Evolutionary conservation across 2,113 vertebrate species (phyloP), one percentile per base, ranked within the genome.

Genomic region (Lampris megalopsis): DNA sequence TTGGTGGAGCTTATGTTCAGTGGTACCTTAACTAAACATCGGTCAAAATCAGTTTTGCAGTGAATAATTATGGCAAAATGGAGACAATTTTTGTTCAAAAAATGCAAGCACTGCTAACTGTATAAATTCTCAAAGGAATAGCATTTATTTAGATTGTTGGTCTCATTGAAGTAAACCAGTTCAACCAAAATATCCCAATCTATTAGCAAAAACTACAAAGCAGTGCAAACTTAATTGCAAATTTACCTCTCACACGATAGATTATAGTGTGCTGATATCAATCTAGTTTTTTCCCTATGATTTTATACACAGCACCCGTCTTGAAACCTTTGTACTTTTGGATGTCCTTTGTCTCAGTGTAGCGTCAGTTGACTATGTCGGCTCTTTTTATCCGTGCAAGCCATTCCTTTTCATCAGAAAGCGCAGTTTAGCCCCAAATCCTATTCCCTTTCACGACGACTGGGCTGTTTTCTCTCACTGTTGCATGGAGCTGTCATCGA

Each of bases 391-490:
- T 50, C 37, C n/a, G n/a, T n/a, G 56, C 43, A 69, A 58, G 37
- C 59, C 24, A n/a, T 47, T 63, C 48, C 65, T n/a, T 63, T 60
- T 24, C 35, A 66, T n/a, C 63, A 49, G 61, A 73, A 77, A 80
- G 66, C 56, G 53, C n/a, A 7, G 61, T 61, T 62, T 40, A 0
- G 75, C n/a, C 71, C 71, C 35, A 56, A 11, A 35, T 7, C 71
- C 64, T 2, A 65, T 75, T 70, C 73, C 75, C 71, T 8, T 54
- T 65, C 56, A 3, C 86, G 86, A 84, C 90, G 68, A 85, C 84
- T 5, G 36, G 9, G 3, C 74, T 69, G 71, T n/a, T 83, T 85
- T 77, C 69, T 62, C 4, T 71, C 66, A 40, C 68, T 87, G 79
- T 83, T 83, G 75, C 81, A 41, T 42, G 37, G 36, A 76, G 58